phyloP scores from a whole-genome alignment of 1,140 invertebrate species.

The Papilio helenus region DNA sequence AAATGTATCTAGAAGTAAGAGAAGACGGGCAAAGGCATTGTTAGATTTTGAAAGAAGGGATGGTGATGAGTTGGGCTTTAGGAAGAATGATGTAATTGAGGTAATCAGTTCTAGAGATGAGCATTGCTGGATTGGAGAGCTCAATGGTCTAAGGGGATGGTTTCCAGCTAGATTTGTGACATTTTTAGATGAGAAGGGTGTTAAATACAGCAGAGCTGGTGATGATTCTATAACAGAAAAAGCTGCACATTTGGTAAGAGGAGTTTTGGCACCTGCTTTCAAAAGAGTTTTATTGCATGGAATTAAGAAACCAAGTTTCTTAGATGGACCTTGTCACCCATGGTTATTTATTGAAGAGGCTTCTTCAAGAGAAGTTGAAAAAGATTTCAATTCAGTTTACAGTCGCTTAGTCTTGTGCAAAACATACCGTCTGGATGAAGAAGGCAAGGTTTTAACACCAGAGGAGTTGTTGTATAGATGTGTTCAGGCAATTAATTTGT shows the following conservation, averaged over 20 bases:
- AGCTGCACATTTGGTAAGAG: slow-evolving; percentile 97
- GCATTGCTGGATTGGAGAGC: slow-evolving; percentile 99
- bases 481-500: slow-evolving; percentile 97
- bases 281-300: slow-evolving; percentile 98
- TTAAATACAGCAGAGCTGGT: slow-evolving; percentile 97
- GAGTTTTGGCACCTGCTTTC: slow-evolving; percentile 95
- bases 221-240: slow-evolving; percentile 98
- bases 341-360: slow-evolving; percentile 99
- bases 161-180: slow-evolving; percentile 99
- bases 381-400: slow-evolving; percentile 99
- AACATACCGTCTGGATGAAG: slow-evolving; percentile 99
- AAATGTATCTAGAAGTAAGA: slow-evolving; percentile 93
- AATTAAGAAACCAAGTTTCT: slow-evolving; percentile 93
- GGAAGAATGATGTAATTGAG: slow-evolving; percentile 99
- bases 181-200: slow-evolving; percentile 97
- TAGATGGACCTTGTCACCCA: slow-evolving; percentile 97
- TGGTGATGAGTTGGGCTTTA: slow-evolving; percentile 98
- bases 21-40: slow-evolving; percentile 96
- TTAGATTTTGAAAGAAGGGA: slow-evolving; percentile 99
- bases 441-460: slow-evolving; percentile 99
- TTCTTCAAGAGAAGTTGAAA: slow-evolving; percentile 97
- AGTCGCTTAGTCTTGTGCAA: slow-evolving; percentile 98
- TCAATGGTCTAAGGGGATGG: slow-evolving; percentile 99
- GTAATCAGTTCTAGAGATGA: slow-evolving; percentile 99
- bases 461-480: slow-evolving; percentile 98